A percentile compares a stretch with the other conserved stretches of the same genome.
Evolutionary conservation across 2,797 vertebrate species (phyloP).

Genomic region (Oryzias dopingdopingensis): DNA sequence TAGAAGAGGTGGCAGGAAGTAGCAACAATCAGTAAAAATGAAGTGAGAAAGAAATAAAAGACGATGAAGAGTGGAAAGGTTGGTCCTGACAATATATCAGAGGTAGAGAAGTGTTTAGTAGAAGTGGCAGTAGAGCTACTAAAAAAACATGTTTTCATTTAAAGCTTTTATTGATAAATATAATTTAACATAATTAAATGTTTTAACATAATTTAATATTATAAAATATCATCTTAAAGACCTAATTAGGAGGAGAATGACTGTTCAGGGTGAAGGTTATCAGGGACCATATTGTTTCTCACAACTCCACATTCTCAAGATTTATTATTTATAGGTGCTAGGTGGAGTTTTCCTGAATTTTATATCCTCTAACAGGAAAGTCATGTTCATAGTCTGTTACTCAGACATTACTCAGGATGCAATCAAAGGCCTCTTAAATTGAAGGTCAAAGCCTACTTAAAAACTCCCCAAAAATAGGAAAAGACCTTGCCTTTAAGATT

Average conservation of each 20-base stretch:
- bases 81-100: no score
- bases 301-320: conserved; percentile 45
- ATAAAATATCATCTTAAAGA: no score
- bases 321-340: conserved; percentile 56
- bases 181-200: no score
- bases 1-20: no score
- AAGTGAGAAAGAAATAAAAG: no score
- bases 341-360: conserved; percentile 57
- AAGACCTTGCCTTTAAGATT: conserved; percentile 29
- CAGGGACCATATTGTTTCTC: conserved; percentile 23
- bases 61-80: no score
- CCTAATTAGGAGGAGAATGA: conserved; percentile 12
- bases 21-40: no score
- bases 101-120: no score
- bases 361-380: conserved; percentile 56
- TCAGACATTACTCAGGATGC: conserved; percentile 44
- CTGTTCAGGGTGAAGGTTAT: conserved; percentile 42
- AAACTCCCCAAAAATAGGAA: conserved; percentile 21
- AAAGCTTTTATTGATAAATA: no score
- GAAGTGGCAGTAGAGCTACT: no score
- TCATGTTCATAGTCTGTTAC: conserved; percentile 41
- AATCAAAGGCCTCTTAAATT: conserved; percentile 26
- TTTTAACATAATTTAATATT: no score
- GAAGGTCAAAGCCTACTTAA: conserved; percentile 3
- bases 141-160: no score